A percentile compares a stretch with the other conserved stretches of the same genome.
Conservation (phyloP, 2,113 vertebrate species). For the Sorex araneus region DNA sequence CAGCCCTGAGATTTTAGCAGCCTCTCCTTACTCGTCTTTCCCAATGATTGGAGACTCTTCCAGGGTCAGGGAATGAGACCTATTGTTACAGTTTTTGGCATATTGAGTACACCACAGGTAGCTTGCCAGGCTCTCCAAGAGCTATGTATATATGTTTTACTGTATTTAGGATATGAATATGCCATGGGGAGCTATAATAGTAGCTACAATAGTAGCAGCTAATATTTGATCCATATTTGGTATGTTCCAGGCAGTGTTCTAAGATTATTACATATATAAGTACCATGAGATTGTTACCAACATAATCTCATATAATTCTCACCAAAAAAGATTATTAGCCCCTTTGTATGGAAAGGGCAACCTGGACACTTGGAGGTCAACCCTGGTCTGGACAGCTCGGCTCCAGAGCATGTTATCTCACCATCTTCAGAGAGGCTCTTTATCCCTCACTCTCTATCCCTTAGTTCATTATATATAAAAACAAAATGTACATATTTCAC, state of each 20-base stretch:
- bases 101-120: too few species aligned
- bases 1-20: too few species aligned
- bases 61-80: too few species aligned
- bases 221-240: not conserved
- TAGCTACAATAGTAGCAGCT: not conserved
- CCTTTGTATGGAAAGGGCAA: not conserved
- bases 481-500: not conserved
- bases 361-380: not conserved
- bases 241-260: not conserved
- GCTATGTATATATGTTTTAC: too few species aligned
- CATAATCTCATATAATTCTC: not conserved
- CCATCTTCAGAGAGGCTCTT: not conserved
- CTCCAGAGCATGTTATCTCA: not conserved
- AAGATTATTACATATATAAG: not conserved
- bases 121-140: too few species aligned
- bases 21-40: too few species aligned
- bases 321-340: not conserved
- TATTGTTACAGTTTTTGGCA: too few species aligned
- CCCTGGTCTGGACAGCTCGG: not conserved
- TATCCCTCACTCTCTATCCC: not conserved
- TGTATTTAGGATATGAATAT: too few species aligned
- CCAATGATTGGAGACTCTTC: too few species aligned
- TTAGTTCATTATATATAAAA: not conserved
- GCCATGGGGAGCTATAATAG: too few species aligned
- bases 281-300: too few species aligned